Evolutionary conservation across 2,888 invertebrate species (phyloP).

Genomic region (Epicampocera succincta): DNA sequence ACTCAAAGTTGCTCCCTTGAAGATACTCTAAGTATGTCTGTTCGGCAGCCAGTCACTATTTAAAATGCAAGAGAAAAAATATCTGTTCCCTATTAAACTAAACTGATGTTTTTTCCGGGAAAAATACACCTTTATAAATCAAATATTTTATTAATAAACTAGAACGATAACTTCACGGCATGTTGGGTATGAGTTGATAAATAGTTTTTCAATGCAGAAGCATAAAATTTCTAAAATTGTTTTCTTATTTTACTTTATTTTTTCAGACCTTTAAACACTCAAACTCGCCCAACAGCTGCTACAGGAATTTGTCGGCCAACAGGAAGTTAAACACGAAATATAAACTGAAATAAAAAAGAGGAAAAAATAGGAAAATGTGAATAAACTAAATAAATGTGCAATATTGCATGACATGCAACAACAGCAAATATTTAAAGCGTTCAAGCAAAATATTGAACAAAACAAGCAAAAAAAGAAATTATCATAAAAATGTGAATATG

Average conservation of each 20-base stretch:
- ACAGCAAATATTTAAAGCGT: slow-evolving; percentile 33
- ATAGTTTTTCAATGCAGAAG: slow-evolving; percentile 1
- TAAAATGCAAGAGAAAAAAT: too few relatives aligned
- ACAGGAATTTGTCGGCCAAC: slow-evolving; percentile 56
- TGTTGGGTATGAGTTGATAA: not conserved
- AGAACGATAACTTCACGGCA: slow-evolving; percentile 3
- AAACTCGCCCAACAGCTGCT: not conserved
- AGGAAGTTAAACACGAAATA: slow-evolving; percentile 62
- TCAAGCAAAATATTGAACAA: slow-evolving; percentile 20
- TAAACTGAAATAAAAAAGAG: not conserved
- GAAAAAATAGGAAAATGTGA: slow-evolving; percentile 22
- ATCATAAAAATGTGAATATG: slow-evolving; percentile 12
- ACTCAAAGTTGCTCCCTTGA: too few relatives aligned
- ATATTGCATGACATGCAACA: slow-evolving; percentile 61
- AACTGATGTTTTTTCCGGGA: not conserved
- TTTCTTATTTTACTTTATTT: slow-evolving; percentile 19
- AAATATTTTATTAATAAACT: slow-evolving; percentile 55
- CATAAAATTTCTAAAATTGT: slow-evolving; percentile 32
- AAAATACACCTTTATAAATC: not conserved
- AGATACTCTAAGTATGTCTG: too few relatives aligned
- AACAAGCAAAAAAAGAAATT: not conserved
- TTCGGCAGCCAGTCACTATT: too few relatives aligned
- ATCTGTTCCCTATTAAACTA: too few relatives aligned
- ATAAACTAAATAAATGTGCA: slow-evolving; percentile 52
- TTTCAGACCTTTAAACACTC: slow-evolving; percentile 33